Conservation (phyloP, 2,797 vertebrate species). For the Catostomus latipinnis region DNA sequence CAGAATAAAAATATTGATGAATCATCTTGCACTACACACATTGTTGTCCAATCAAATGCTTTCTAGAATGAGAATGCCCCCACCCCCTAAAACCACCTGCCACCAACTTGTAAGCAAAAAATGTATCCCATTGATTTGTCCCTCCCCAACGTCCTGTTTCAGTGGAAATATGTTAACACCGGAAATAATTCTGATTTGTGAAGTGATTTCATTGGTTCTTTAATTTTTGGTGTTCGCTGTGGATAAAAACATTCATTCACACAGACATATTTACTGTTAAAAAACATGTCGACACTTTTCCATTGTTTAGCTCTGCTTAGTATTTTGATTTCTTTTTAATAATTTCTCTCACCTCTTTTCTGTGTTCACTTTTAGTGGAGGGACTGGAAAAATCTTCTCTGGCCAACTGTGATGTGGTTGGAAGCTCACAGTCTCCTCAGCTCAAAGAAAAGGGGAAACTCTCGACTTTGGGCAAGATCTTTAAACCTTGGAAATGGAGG, state of each 20-base stretch:
- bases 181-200: too few relatives aligned
- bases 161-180: too few relatives aligned
- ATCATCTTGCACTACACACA: too few relatives aligned
- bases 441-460: slow-evolving; percentile 94
- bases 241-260: slow-evolving; percentile 28
- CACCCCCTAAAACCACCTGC: too few relatives aligned
- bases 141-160: too few relatives aligned
- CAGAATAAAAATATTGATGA: too few relatives aligned
- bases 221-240: slow-evolving; percentile 6
- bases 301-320: too few relatives aligned
- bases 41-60: too few relatives aligned
- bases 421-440: slow-evolving; percentile 82
- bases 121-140: too few relatives aligned
- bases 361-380: slow-evolving; percentile 80
- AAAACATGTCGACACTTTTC: not conserved
- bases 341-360: slow-evolving; percentile 20
- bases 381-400: slow-evolving; percentile 93
- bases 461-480: slow-evolving; percentile 92
- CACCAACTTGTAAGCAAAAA: too few relatives aligned
- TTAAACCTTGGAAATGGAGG: slow-evolving; percentile 99
- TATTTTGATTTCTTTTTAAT: not conserved
- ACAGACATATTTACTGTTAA: slow-evolving; percentile 23
- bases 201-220: not conserved
- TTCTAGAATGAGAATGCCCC: too few relatives aligned
- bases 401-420: slow-evolving; percentile 87